Evolutionary conservation across 2,113 vertebrate genomes (phyloP).

Genomic region (Cynoglossus semilaevis): DNA sequence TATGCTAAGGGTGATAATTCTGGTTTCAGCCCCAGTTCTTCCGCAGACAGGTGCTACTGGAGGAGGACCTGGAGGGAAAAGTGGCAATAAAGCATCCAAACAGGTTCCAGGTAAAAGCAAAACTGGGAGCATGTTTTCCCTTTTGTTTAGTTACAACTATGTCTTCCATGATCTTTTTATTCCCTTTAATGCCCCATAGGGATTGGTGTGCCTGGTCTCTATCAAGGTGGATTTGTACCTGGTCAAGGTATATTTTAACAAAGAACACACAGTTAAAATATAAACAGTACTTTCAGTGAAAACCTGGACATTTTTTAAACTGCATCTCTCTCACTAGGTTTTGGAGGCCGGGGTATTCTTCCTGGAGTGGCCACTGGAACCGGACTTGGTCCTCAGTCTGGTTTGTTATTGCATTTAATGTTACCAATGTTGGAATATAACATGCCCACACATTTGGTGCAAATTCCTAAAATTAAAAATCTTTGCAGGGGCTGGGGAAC

Average conservation of each 20-base stretch:
- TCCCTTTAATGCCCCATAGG: conserved; percentile 41
- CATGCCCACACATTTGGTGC: background rate
- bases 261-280: background rate
- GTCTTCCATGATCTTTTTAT: background rate
- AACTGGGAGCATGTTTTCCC: background rate
- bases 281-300: background rate
- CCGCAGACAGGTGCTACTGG: conserved; percentile 62
- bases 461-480: conserved; percentile 1
- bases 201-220: conserved; percentile 68
- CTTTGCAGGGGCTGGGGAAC: conserved; percentile 48
- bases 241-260: conserved; percentile 54
- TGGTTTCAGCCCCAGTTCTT: conserved; percentile 41
- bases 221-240: conserved; percentile 70
- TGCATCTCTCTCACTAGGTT: conserved; percentile 39
- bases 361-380: conserved; percentile 70
- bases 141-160: background rate
- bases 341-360: conserved; percentile 70
- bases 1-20: background rate
- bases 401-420: conserved; percentile 21
- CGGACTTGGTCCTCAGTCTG: conserved; percentile 66
- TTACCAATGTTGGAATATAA: background rate
- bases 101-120: conserved; percentile 67
- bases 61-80: conserved; percentile 56
- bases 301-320: background rate
- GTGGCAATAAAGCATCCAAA: conserved; percentile 61